Evolutionary conservation across 2,113 vertebrate genomes (phyloP), one percentile per base, ranked within the genome.

Genomic region (Phylloscopus trochiloides): DNA sequence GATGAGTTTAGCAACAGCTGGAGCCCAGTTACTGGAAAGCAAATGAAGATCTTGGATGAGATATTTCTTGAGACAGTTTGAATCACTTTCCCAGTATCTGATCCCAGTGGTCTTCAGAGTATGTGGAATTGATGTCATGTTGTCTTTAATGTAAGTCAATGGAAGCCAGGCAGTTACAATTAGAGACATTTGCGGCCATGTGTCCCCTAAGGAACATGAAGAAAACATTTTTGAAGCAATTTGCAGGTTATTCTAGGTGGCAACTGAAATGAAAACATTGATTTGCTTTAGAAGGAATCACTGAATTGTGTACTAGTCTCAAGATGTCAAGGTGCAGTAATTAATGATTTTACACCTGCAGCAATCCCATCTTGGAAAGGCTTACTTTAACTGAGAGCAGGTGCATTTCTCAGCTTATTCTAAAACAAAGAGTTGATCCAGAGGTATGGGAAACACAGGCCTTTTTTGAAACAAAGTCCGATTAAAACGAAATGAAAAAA

Each of bases 291-390:
- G 0, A 0, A 80, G 50, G 71, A 90, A 86, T 67, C 81, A 88
- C 26, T 74, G 54, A 87, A 51, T 88, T 83, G 73, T 31, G n/a
- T 24, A 48, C 50, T 51, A 58, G 36, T 63, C 47, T 88, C 68
- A 63, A 16, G 43, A 38, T 48, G 79, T 7, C 67, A 73, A 82
- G 75, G 48, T 83, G 55, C 78, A 83, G 71, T 67, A 93, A 86
- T 83, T 92, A 94, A 79, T 84, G 13, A 32, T 73, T 90, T 72
- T 83, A 77, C 72, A 92, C 75, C 72, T 74, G 67, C 51, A 93
- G 54, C 31, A 66, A 82, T 86, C 91, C 59, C 29, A 72, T 22
- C 73, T 68, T 68, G 61, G 80, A 94, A 94, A 72, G 22, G 28
- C 66, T 95, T 81, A 25, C 4, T 3, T 86, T 47, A 78, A 91